Evolutionary conservation across 2,113 vertebrate species (phyloP).

Genomic region (Eidolon helvum): DNA sequence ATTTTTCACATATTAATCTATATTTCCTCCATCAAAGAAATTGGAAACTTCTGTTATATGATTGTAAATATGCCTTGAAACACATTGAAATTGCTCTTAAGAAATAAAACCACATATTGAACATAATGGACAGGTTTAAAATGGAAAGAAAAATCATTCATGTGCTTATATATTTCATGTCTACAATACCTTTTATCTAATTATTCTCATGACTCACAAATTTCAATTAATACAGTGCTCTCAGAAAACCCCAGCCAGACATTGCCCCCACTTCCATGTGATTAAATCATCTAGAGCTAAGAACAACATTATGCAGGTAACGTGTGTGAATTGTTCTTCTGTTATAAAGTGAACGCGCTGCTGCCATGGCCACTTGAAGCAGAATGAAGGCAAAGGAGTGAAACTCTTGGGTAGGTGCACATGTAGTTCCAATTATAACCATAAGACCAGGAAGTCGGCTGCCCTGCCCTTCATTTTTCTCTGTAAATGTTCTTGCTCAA

Average conservation of each 20-base stretch:
- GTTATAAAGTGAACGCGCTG: background rate
- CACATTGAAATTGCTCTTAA: background rate
- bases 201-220: background rate
- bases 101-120: background rate
- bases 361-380: background rate
- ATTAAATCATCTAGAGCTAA: background rate
- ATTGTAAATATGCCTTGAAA: background rate
- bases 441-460: background rate
- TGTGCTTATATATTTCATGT: background rate
- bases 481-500: background rate
- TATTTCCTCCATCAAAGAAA: background rate
- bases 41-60: background rate
- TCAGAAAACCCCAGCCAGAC: background rate
- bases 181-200: background rate
- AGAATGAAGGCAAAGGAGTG: background rate
- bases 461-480: background rate
- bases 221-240: background rate
- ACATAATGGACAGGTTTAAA: background rate
- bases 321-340: background rate
- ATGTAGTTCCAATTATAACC: background rate
- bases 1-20: background rate
- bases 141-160: background rate
- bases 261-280: background rate
- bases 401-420: rapidly evolving
- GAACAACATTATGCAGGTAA: background rate